Evolutionary conservation across 2,888 invertebrate species (phyloP).

Genomic region (Esperia sulphurella): DNA sequence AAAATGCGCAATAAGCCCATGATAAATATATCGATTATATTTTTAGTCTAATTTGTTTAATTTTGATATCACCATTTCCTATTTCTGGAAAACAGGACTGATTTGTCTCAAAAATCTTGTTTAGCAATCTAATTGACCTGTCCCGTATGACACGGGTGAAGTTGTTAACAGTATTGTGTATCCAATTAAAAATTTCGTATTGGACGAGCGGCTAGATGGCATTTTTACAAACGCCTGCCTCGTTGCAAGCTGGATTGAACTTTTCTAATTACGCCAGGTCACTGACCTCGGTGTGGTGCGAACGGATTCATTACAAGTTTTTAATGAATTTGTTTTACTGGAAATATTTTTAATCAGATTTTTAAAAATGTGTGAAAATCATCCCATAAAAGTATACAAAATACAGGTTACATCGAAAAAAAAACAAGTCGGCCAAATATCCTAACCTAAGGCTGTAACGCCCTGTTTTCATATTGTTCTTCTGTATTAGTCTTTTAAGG

Average conservation of each 20-base stretch:
- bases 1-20: no score
- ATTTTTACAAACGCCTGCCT: slow-evolving; percentile 34
- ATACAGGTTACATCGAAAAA: no score
- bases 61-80: background rate
- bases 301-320: slow-evolving; percentile 11
- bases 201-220: slow-evolving; percentile 31
- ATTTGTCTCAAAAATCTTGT: background rate
- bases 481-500: no score
- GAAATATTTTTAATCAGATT: no score
- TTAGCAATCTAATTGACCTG: background rate
- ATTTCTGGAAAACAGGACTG: background rate
- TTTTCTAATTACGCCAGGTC: slow-evolving; percentile 54
- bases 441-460: no score
- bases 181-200: slow-evolving; percentile 51
- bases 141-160: slow-evolving; percentile 4
- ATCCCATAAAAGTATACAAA: background rate
- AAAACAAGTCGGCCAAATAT: no score
- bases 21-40: no score
- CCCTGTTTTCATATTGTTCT: no score
- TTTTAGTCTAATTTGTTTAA: no score
- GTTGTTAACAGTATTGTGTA: slow-evolving; percentile 34
- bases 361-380: no score
- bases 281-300: slow-evolving; percentile 5
- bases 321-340: slow-evolving; percentile 7
- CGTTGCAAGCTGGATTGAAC: slow-evolving; percentile 25